Conservation (phyloP, 2,888 invertebrate species). For the Antheraea assamensis region DNA sequence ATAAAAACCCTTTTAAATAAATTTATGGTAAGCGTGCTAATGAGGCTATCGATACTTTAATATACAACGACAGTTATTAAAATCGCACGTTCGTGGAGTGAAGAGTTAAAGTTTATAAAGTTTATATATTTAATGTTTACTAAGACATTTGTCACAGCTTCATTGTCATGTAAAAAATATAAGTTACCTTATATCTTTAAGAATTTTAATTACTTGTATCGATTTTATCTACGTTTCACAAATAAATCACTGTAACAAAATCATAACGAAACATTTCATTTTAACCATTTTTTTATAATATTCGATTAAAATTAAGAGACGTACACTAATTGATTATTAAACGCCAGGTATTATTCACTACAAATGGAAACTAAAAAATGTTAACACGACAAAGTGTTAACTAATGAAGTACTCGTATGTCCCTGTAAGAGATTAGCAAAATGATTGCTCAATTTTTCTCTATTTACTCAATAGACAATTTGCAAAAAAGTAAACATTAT, state of each 20-base stretch:
- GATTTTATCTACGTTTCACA: conserved; percentile 82
- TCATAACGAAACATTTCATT: conserved; percentile 29
- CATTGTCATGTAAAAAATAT: conserved; percentile 76
- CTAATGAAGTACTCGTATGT: background rate
- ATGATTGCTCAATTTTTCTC: too few relatives aligned
- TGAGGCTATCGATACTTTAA: conserved; percentile 63
- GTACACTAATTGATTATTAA: background rate
- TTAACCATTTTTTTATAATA: background rate
- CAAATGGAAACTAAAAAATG: background rate
- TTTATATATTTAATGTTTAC: conserved; percentile 39
- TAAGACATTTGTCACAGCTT: conserved; percentile 78
- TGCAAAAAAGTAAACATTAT: too few relatives aligned
- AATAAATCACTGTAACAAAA: conserved; percentile 82
- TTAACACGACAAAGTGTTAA: background rate
- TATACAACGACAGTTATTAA: conserved; percentile 59
- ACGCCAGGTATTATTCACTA: background rate
- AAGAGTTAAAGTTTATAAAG: conserved; percentile 55
- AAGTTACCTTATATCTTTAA: conserved; percentile 72
- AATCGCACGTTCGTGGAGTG: conserved; percentile 63
- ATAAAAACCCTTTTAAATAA: conserved; percentile 27
- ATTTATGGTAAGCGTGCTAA: conserved; percentile 64
- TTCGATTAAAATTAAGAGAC: background rate
- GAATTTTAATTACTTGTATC: conserved; percentile 82
- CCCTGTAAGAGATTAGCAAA: too few relatives aligned
- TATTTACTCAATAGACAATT: too few relatives aligned